Evolutionary conservation across 2,113 vertebrate genomes (phyloP).

Genomic region (Sarotherodon lohbergeri): DNA sequence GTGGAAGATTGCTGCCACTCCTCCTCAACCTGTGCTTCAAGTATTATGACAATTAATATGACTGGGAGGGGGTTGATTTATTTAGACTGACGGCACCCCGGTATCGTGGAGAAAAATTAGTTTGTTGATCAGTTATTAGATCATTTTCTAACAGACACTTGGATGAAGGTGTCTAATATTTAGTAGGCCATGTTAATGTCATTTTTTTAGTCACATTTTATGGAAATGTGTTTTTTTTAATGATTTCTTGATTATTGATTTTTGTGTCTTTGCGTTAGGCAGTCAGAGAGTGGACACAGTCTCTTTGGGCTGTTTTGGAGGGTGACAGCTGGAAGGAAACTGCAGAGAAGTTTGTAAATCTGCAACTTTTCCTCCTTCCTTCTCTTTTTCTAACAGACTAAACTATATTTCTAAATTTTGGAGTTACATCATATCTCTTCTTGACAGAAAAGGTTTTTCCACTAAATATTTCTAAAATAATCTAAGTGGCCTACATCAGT

Average conservation of each 20-base stretch:
- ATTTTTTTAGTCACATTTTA: neutral
- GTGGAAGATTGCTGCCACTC: neutral
- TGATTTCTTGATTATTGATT: neutral
- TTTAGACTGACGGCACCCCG: neutral
- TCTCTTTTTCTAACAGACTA: neutral
- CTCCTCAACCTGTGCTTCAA: neutral
- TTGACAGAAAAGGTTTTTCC: neutral
- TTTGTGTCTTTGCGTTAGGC: neutral
- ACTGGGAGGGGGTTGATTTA: neutral
- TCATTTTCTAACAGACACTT: neutral
- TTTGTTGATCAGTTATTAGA: neutral
- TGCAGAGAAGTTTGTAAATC: neutral
- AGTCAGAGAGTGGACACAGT: neutral
- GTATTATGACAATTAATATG: neutral
- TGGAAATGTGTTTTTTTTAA: neutral
- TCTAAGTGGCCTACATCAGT: neutral
- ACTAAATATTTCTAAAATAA: neutral
- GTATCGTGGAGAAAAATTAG: neutral
- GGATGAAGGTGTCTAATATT: neutral
- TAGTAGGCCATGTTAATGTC: neutral
- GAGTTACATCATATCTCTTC: neutral
- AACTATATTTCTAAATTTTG: neutral
- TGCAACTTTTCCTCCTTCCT: neutral
- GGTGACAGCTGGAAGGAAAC: neutral
- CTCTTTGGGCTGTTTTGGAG: neutral